phyloP scores from a whole-genome alignment of 2,797 vertebrate genomes.

The Toxotes lorentzi region DNA sequence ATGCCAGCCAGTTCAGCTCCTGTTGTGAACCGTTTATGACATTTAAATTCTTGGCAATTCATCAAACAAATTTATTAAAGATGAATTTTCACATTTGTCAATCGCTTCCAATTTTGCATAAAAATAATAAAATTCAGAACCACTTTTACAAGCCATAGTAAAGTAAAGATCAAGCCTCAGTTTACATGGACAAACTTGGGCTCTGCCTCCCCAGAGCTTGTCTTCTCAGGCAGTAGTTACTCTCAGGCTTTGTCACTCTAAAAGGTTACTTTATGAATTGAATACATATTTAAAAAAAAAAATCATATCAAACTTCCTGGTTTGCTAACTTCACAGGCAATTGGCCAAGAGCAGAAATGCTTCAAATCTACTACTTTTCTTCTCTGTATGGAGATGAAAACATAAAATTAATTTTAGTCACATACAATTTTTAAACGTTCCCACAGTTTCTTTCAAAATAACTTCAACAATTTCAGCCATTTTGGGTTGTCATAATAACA shows the following conservation, averaged over 20 bases:
- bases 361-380: background rate
- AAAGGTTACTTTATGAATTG: background rate
- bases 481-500: background rate
- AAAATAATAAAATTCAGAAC: background rate
- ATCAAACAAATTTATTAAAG: too few relatives aligned
- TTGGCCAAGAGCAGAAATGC: background rate
- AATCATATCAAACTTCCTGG: background rate
- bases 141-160: background rate
- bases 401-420: background rate
- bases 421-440: background rate
- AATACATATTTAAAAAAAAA: background rate
- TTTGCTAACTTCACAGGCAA: background rate
- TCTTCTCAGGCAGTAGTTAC: background rate
- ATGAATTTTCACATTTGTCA: too few relatives aligned
- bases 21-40: background rate
- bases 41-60: background rate
- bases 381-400: background rate
- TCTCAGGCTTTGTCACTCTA: background rate
- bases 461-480: background rate
- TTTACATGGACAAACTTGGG: background rate
- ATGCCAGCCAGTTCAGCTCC: conserved; percentile 1
- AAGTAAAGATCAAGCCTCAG: background rate
- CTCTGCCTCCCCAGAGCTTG: background rate
- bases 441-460: background rate
- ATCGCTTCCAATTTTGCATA: background rate